Conservation (phyloP, 23 tunicate species). For the Botrylloides violaceus region DNA sequence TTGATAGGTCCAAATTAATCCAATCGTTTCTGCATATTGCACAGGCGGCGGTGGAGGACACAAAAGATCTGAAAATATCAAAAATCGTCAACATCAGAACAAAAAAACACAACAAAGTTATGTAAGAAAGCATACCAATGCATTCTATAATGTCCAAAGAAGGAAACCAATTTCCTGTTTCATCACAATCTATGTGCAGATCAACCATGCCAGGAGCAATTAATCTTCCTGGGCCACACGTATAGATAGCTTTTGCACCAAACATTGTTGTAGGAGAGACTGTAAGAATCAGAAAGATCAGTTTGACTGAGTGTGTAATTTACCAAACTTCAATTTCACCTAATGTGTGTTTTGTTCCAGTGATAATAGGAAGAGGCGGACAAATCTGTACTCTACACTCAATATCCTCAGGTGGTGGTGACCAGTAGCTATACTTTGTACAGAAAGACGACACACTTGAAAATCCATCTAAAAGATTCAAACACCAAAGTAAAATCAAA, state of each 20-base stretch:
- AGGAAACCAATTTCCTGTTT: slow-evolving; percentile 67
- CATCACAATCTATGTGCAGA: slow-evolving; percentile 31
- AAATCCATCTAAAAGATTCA: slow-evolving; percentile 41
- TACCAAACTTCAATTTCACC: slow-evolving; percentile 21
- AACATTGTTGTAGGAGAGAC: background rate
- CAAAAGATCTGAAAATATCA: slow-evolving; percentile 18
- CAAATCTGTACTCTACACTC: slow-evolving; percentile 29
- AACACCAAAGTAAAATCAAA: no score
- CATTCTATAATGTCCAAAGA: slow-evolving; percentile 24
- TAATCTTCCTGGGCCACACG: slow-evolving; percentile 42
- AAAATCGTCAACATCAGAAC: no score
- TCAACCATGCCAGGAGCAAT: slow-evolving; percentile 26
- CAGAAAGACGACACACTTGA: slow-evolving; percentile 20
- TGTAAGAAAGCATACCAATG: slow-evolving; percentile 31
- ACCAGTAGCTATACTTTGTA: slow-evolving; percentile 37
- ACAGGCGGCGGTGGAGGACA: slow-evolving; percentile 55
- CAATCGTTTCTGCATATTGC: slow-evolving; percentile 29
- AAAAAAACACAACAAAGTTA: no score
- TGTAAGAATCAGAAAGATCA: no score
- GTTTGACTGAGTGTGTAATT: no score
- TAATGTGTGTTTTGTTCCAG: slow-evolving; percentile 9
- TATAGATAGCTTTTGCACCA: slow-evolving; percentile 33
- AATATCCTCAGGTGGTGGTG: slow-evolving; percentile 15
- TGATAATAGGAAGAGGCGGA: slow-evolving; percentile 26
- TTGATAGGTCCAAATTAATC: slow-evolving; percentile 41